Evolutionary conservation across 2,888 invertebrate species (phyloP).

Genomic region (Diplolepis rosae): DNA sequence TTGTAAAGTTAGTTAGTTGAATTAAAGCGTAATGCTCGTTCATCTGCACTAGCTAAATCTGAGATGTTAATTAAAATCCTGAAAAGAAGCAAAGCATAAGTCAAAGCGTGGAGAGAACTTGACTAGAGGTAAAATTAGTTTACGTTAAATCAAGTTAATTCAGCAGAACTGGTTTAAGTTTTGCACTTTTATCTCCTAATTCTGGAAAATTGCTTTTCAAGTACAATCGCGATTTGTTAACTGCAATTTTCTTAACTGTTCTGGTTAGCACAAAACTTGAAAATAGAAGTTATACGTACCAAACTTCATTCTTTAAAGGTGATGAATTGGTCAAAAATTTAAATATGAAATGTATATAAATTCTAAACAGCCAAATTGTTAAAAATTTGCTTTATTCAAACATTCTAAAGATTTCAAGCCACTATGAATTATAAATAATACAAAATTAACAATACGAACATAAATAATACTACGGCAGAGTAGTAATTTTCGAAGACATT

Average conservation of each 20-base stretch:
- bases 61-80: background rate
- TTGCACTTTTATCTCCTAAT: background rate
- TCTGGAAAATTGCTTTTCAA: background rate
- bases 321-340: background rate
- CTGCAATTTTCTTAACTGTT: background rate
- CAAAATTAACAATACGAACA: background rate
- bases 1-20: too few relatives aligned
- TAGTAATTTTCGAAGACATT: background rate
- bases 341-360: background rate
- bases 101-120: background rate
- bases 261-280: background rate
- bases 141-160: constrained; percentile 5
- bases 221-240: background rate
- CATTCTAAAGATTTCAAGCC: background rate
- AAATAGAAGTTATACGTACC: constrained; percentile 15
- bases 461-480: background rate
- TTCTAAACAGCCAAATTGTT: background rate
- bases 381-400: background rate
- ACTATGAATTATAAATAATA: constrained; percentile 3
- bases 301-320: background rate
- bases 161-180: background rate
- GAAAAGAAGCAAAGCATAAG: constrained; percentile 14
- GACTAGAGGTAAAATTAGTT: background rate
- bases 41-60: background rate
- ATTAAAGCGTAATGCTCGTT: too few relatives aligned